Percentiles rank a stretch among this genome's conserved stretches.
These are phyloP conservation scores for Halictus quadricinctus DNA, from an alignment of 2,888 invertebrate genomes.

Conservation along the genomic window DNA sequence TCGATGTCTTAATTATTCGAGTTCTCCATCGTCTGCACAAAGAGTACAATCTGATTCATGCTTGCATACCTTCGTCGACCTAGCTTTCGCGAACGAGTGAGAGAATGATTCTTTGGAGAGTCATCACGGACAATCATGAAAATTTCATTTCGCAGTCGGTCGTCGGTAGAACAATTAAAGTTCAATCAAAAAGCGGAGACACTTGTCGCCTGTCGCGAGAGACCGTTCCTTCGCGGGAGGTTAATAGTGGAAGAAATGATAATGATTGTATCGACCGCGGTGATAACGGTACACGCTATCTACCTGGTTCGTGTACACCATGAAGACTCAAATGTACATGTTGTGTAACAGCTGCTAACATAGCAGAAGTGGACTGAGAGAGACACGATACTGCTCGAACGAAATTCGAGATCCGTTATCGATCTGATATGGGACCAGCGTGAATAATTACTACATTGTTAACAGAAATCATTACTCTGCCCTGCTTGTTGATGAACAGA, in stretches of 20 bases:
- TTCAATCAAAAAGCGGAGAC: conserved; percentile 5
- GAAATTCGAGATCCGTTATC: neutral
- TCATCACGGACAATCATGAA: neutral
- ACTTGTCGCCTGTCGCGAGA: neutral
- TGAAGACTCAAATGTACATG: conserved; percentile 20
- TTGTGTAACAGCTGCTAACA: conserved; percentile 32
- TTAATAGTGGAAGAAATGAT: conserved; percentile 11
- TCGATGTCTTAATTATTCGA: neutral
- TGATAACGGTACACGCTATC: conserved; percentile 45
- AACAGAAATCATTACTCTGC: neutral
- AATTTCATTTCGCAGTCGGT: neutral
- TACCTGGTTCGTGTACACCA: conserved; percentile 12
- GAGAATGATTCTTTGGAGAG: neutral
- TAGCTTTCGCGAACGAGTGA: neutral
- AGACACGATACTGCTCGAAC: neutral
- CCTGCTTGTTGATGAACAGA: neutral
- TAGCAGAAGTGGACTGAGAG: conserved; percentile 7
- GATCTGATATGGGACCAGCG: neutral
- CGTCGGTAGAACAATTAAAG: conserved; percentile 3
- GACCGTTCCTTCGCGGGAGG: conserved; percentile 13
- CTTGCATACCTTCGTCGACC: conserved; percentile 11
- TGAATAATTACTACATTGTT: neutral
- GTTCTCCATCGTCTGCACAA: neutral
- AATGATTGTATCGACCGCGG: conserved; percentile 15
- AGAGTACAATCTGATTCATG: neutral